Evolutionary conservation across 2,888 invertebrate species (phyloP), one percentile per base, ranked within the genome.

Genomic region (Cryptocephalus primarius): DNA sequence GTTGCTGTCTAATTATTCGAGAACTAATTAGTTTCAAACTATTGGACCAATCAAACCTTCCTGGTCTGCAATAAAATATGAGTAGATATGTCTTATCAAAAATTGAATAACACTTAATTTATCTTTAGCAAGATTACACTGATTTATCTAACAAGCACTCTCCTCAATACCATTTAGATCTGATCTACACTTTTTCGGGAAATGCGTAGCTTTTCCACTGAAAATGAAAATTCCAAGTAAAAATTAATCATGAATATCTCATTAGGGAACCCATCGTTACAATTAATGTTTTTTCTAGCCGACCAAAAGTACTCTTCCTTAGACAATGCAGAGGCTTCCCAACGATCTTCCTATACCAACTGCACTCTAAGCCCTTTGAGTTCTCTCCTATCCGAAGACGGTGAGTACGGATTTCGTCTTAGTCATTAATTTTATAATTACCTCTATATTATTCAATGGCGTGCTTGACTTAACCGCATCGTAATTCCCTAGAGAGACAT

Each of bases 301-400:
- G 46, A 49, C 43, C 39, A 47, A 32, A 51, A 48, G 40, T 50
- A 50, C 36, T 48, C 48, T 8, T 56, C 57, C 1, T 52, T 57
- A 33, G 60, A 60, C 40, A 54, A 57, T 49, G 60, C 60, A 8
- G 46, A 55, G 32, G 59, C 59, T 8, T 60, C 60, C n/a, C 55
- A 55, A 46, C 52, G 59, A 50, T 59, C 60, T 32, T 57, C 58
- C 8, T 58, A 60, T 43, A 57, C 60, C 4, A 60, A 60, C 44
- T 60, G 58, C 33, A 60, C 58, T 12, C n/a, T 53, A 33, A 55
- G 55, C 41, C 55, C 55, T 11, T 57, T 56, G 9, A 51, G 52
- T 14, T 45, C 48, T n/a, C 56, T 56, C 9, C 55, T 60, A 39
- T 51, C 60, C 8, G 60, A 62, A 55, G 60, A 60, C 58, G 61